Percentiles rank a stretch among this genome's conserved stretches.
These are phyloP conservation scores for Anhinga rufa DNA, from an alignment of 2,113 vertebrate species.

Conservation along the genomic window DNA sequence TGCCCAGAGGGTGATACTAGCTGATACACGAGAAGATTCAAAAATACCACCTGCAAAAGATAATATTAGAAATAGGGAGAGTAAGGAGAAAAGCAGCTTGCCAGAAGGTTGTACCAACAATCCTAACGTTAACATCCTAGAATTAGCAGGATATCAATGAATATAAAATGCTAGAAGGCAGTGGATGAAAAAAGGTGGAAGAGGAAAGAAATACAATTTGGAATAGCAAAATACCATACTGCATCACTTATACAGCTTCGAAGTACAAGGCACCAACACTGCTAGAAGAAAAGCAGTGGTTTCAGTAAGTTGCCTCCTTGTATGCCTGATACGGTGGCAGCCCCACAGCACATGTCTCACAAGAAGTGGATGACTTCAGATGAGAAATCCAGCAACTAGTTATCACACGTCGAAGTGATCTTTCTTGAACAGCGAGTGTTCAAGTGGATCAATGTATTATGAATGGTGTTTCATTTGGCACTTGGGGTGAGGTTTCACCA, in stretches of 20 bases:
- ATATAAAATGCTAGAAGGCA: background rate
- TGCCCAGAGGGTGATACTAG: background rate
- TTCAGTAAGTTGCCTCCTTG: background rate
- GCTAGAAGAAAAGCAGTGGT: background rate
- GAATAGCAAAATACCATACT: background rate
- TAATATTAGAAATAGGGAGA: constrained; percentile 1
- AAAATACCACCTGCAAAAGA: constrained; percentile 8
- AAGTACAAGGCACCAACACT: background rate
- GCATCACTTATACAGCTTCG: background rate
- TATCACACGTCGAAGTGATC: background rate
- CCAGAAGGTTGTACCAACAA: background rate
- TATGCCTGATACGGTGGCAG: background rate
- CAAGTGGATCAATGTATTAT: background rate
- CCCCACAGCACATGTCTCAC: background rate
- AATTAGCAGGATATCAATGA: background rate
- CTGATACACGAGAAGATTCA: background rate
- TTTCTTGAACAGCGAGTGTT: background rate
- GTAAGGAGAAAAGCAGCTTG: background rate
- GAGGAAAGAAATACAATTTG: background rate
- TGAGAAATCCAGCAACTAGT: background rate
- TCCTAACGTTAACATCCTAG: background rate
- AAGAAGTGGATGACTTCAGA: background rate
- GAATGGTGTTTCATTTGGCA: background rate
- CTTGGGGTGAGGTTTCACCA: background rate
- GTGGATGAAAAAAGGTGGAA: background rate